Evolutionary conservation across 2,113 vertebrate genomes (phyloP).

Genomic region (Cavia porcellus): DNA sequence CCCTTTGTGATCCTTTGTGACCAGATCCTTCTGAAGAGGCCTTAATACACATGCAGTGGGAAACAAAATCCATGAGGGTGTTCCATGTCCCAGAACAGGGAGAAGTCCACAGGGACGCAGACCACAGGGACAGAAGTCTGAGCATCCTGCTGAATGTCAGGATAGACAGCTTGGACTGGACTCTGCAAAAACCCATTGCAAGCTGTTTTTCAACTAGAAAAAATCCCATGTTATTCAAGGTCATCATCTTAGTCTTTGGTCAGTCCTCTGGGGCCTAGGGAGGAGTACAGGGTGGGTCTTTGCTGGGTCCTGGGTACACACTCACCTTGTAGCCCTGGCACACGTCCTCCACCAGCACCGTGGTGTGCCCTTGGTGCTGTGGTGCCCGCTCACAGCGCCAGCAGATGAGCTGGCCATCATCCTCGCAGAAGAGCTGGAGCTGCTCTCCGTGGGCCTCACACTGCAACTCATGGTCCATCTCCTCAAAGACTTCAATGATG

Average conservation of each 20-base stretch:
- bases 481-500: slow-evolving; percentile 75
- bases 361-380: not conserved
- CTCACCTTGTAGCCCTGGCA: slow-evolving; percentile 64
- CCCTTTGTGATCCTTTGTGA: not conserved
- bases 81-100: not conserved
- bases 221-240: not conserved
- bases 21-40: not conserved
- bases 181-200: not conserved
- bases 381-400: slow-evolving; percentile 60
- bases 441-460: slow-evolving; percentile 53
- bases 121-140: not conserved
- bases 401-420: slow-evolving; percentile 63
- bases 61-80: not conserved
- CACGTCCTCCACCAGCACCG: not conserved
- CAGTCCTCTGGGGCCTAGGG: not conserved
- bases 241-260: not conserved
- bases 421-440: slow-evolving; percentile 69
- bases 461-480: not conserved
- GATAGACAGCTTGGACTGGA: not conserved
- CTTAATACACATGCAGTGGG: not conserved
- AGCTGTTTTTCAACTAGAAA: not conserved
- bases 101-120: not conserved
- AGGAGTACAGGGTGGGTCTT: not conserved
- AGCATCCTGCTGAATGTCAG: not conserved
- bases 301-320: not conserved